Base-by-base conservation (phyloP, 1,140 invertebrate species). In the Zophobas morio region DNA sequence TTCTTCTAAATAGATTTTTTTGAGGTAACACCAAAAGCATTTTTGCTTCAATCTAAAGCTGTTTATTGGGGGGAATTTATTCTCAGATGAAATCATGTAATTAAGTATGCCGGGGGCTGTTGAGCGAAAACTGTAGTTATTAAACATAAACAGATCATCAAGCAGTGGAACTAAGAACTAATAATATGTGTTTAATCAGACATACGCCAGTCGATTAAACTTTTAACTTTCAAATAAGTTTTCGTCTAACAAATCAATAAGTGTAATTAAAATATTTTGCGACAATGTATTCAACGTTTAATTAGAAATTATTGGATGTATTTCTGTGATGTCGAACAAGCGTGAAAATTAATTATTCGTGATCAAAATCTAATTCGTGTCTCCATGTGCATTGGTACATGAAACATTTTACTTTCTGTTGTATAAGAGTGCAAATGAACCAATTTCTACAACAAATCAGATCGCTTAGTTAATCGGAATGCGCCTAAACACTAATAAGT, bases 1-100 rank as follows among this genome's bases (percentile, higher is more conserved):
- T 70, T 42, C 71, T 73, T 33, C n/a, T 73, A 73, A 53, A 73
- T 54, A 54, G 47, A 73, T 73, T n/a, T 73, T 32, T 70, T 39
- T 70, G 4, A 20, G 63, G 47, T 8, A 72, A 42, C 32, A 70
- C 0, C 66, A 49, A 72, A 47, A 51, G 70, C 46, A 32, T 6
- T 72, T 72, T 33, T 34, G 37, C n/a, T 60, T 60, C 34, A 60
- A 60, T 60, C 56, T 32, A 33, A 56, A 60, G 37, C 56, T 60
- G 34, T 35, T 72, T 51, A 53, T 60, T 60, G 35, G 36, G 8
- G 1, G 56, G 8, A 60, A 37, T 33, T 60, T 1, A 20, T 8
- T 36, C 56, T 39, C n/a, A 60, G 37, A 46, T 8, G 42, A 46
- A 4, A 46, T 46, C 8, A 66, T 66, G 40, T 66, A 66, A 66